A percentile compares a stretch with the other conserved stretches of the same genome.
phyloP scores from a whole-genome alignment of 1,140 invertebrate species.

The Macrobrachium nipponense region DNA sequence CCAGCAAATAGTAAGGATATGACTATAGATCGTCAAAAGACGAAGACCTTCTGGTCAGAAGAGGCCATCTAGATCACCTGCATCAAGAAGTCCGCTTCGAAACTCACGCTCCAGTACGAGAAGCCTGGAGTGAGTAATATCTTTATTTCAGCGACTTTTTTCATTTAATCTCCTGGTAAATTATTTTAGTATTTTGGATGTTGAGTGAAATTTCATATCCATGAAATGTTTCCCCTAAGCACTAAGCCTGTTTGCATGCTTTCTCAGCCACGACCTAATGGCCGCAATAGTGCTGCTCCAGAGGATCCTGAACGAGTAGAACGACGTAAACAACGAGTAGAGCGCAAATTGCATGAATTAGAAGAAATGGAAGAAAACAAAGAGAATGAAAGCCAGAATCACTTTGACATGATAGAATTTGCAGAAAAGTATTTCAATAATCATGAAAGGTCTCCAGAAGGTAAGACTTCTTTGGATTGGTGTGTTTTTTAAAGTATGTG shows the following conservation, averaged over 20 bases:
- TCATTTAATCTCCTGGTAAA: not conserved
- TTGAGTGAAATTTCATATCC: too few species aligned
- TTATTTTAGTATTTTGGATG: too few species aligned
- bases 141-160: not conserved
- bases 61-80: conserved; percentile 26
- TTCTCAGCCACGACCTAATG: conserved; percentile 36
- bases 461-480: conserved; percentile 57
- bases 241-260: not conserved
- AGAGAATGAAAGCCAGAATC: conserved; percentile 72
- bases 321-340: conserved; percentile 83
- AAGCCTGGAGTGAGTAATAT: conserved; percentile 44
- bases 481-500: not conserved
- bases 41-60: conserved; percentile 46
- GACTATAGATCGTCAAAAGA: conserved; percentile 36
- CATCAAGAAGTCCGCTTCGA: conserved; percentile 29
- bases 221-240: too few species aligned
- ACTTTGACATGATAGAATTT: conserved; percentile 91
- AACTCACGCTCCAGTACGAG: conserved; percentile 27
- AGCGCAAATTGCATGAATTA: conserved; percentile 85
- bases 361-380: conserved; percentile 71
- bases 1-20: not conserved
- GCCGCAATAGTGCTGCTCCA: conserved; percentile 41
- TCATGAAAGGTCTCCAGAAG: conserved; percentile 86
- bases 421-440: conserved; percentile 93
- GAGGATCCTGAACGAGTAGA: conserved; percentile 75